phyloP scores from a whole-genome alignment of 2,888 invertebrate species.

The Ptychoptera albimana region DNA sequence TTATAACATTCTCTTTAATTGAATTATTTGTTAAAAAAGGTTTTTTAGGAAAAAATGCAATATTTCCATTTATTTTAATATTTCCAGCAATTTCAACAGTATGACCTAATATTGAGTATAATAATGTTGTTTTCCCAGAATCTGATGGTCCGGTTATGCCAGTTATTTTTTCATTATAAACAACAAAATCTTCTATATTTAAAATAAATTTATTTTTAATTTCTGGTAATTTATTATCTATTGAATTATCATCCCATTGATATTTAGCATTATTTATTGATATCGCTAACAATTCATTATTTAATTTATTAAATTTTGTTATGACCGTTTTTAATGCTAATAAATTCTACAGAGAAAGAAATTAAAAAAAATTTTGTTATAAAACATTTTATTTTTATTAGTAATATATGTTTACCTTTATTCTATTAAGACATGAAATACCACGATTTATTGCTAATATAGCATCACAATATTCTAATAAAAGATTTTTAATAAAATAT shows the following conservation, averaged over 20 bases:
- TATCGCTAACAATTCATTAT: no score
- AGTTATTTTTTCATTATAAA: conserved; percentile 4
- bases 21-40: conserved; percentile 6
- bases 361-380: not conserved
- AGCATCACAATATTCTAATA: not conserved
- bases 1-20: conserved; percentile 7
- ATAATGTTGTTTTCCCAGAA: conserved; percentile 7
- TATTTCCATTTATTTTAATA: conserved; percentile 5
- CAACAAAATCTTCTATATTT: conserved; percentile 4
- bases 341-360: not conserved
- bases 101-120: conserved; percentile 9
- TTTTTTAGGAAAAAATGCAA: conserved; percentile 7
- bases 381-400: not conserved
- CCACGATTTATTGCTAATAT: not conserved
- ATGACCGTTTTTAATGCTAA: no score
- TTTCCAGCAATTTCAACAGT: conserved; percentile 5
- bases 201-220: not conserved
- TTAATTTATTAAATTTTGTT: no score
- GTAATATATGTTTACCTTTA: not conserved
- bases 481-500: not conserved
- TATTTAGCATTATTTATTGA: no score
- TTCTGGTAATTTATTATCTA: no score
- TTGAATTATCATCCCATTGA: no score
- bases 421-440: not conserved
- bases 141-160: conserved; percentile 6